These are phyloP conservation scores for Prionailurus viverrinus DNA, from an alignment of 2,113 vertebrate species.

Conservation along the genomic window DNA sequence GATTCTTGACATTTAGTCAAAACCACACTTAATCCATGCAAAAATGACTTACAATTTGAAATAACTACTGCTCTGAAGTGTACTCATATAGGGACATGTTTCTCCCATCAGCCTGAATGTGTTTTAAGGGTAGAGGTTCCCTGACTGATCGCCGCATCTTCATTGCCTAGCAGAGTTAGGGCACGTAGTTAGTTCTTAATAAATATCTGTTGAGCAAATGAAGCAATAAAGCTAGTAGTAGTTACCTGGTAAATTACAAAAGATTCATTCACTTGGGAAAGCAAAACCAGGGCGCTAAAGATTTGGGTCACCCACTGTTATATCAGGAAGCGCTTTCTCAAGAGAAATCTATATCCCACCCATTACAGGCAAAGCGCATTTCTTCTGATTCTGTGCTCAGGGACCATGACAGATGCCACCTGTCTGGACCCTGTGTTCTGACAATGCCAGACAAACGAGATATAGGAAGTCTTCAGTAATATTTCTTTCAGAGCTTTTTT, in stretches of 20 bases:
- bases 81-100: not conserved
- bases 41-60: not conserved
- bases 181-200: not conserved
- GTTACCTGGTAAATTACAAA: not conserved
- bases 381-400: not conserved
- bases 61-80: not conserved
- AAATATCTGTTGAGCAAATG: not conserved
- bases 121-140: not conserved
- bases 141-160: not conserved
- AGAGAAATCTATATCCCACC: not conserved
- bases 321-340: not conserved
- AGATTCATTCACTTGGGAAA: not conserved
- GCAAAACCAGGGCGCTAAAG: not conserved
- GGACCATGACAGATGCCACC: not conserved
- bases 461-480: not conserved
- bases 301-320: not conserved
- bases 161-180: not conserved
- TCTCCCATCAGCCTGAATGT: not conserved
- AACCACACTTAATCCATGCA: not conserved
- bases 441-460: not conserved
- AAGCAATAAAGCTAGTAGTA: not conserved
- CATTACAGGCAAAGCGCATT: not conserved
- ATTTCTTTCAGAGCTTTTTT: not conserved
- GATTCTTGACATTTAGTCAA: not conserved
- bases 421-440: not conserved